phyloP scores from a whole-genome alignment of 2,797 vertebrate species.

The Pangasius macronema region DNA sequence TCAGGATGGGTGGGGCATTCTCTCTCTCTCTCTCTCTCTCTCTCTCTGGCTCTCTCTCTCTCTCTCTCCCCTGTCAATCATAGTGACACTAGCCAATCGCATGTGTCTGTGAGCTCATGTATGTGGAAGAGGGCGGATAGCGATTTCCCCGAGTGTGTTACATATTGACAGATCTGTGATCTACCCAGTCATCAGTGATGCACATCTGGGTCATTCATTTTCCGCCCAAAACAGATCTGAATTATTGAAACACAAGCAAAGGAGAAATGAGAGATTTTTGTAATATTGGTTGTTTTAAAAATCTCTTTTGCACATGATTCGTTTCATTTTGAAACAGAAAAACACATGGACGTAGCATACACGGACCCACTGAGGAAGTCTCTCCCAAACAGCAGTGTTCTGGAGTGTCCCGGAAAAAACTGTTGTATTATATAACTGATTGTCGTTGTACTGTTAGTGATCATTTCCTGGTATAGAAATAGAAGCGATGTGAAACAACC shows the following conservation, averaged over 20 bases:
- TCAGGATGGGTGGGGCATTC: neutral
- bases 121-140: neutral
- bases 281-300: neutral
- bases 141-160: neutral
- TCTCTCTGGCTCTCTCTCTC: neutral
- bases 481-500: neutral
- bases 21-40: neutral
- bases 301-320: neutral
- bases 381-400: neutral
- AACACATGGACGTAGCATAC: neutral
- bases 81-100: neutral
- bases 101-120: neutral
- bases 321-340: neutral
- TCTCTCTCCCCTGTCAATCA: neutral
- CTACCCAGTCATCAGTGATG: neutral
- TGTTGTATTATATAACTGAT: neutral
- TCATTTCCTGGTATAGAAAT: constrained; percentile 6
- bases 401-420: neutral
- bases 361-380: neutral
- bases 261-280: neutral
- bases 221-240: neutral
- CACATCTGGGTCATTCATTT: neutral
- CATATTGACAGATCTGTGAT: neutral
- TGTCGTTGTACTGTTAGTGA: neutral
- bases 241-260: neutral